A percentile compares a stretch with the other conserved stretches of the same genome.
Evolutionary conservation across 2,888 invertebrate species (phyloP).

Genomic region (Harpalus rubripes): DNA sequence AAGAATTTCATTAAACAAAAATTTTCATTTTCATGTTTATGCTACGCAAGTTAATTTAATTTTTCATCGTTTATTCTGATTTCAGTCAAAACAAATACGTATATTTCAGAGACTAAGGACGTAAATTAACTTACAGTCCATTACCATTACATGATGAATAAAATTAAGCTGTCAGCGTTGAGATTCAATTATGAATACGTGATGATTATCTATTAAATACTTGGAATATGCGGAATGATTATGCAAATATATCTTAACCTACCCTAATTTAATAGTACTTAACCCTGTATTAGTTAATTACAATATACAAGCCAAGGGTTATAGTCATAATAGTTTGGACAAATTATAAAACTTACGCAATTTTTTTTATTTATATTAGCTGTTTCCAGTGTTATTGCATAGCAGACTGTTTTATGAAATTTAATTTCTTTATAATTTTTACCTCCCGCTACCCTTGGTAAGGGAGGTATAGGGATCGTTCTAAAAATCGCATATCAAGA

Average conservation of each 20-base stretch:
- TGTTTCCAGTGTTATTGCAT: too few relatives aligned
- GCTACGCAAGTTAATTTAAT: neutral
- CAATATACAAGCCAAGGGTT: neutral
- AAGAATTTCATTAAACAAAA: slow-evolving; percentile 26
- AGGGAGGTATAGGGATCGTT: too few relatives aligned
- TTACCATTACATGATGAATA: neutral
- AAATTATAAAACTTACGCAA: too few relatives aligned
- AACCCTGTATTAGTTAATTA: neutral
- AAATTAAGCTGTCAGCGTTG: neutral
- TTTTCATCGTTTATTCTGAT: slow-evolving; percentile 4
- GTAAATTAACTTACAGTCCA: neutral
- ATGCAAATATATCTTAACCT: neutral
- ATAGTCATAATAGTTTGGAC: too few relatives aligned
- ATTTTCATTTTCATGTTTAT: neutral
- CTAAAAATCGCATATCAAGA: too few relatives aligned
- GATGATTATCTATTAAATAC: neutral
- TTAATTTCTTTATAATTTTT: too few relatives aligned
- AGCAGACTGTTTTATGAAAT: too few relatives aligned
- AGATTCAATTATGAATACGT: slow-evolving; percentile 3
- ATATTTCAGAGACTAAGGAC: neutral
- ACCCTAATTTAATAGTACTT: neutral
- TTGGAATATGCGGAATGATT: slow-evolving; percentile 2
- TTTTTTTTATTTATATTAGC: too few relatives aligned
- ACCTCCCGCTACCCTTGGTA: too few relatives aligned
- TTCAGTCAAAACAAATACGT: neutral